phyloP scores from a whole-genome alignment of 1,140 invertebrate genomes.

The Trissolcus basalis region DNA sequence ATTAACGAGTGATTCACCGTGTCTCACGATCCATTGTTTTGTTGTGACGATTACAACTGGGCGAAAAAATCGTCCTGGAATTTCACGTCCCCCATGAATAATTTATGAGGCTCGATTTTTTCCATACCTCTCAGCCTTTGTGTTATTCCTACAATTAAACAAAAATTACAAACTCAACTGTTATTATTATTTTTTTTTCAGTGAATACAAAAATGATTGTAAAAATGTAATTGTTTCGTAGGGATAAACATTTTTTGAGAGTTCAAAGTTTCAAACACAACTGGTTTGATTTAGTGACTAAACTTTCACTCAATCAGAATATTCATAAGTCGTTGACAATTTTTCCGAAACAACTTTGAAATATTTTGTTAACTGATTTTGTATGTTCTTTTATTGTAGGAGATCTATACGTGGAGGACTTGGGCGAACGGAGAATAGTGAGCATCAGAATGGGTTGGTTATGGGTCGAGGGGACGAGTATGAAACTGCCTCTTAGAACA shows the following conservation, averaged over 20 bases:
- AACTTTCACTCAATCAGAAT: slow-evolving; percentile 44
- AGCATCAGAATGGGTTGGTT: slow-evolving; percentile 74
- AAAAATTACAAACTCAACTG: no score
- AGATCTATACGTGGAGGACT: slow-evolving; percentile 75
- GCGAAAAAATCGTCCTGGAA: slow-evolving; percentile 20
- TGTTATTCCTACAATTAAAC: no score
- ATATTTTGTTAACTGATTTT: slow-evolving; percentile 8
- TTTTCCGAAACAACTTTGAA: slow-evolving; percentile 4
- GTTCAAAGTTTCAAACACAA: neutral
- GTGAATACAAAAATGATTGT: no score
- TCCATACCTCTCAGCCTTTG: no score
- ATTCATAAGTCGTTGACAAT: slow-evolving; percentile 31
- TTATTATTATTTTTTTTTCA: no score
- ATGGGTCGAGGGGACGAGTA: slow-evolving; percentile 72
- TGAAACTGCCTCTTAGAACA: slow-evolving; percentile 73
- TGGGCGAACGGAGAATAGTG: slow-evolving; percentile 69
- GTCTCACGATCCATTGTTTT: slow-evolving; percentile 25
- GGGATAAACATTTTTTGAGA: no score
- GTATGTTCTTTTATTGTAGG: slow-evolving; percentile 67
- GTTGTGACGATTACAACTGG: slow-evolving; percentile 32
- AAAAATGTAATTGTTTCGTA: no score
- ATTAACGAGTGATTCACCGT: slow-evolving; percentile 38
- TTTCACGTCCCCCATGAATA: slow-evolving; percentile 11
- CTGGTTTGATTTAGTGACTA: neutral
- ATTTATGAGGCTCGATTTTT: neutral